Evolutionary conservation across 2,113 vertebrate genomes (phyloP).

Genomic region (Lepus timidus): DNA sequence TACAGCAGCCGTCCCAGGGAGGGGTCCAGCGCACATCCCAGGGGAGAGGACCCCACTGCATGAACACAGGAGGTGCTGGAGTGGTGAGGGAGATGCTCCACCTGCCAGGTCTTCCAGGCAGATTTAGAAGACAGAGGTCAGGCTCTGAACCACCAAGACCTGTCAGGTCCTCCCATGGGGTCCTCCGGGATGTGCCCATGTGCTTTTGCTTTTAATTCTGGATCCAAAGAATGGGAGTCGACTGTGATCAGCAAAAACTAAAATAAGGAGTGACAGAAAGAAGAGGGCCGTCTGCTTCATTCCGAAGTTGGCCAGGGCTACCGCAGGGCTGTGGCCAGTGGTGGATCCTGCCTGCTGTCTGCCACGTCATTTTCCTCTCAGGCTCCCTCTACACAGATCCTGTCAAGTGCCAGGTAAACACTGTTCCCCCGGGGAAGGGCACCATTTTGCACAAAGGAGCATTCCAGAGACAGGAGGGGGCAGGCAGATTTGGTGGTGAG

Average conservation of each 20-base stretch:
- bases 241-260: background rate
- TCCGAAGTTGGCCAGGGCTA: background rate
- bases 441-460: background rate
- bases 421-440: fast-evolving
- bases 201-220: background rate
- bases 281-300: background rate
- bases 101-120: background rate
- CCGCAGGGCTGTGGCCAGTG: fast-evolving
- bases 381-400: background rate
- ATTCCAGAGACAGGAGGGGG: background rate
- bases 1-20: background rate
- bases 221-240: background rate
- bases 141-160: background rate
- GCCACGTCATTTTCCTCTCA: fast-evolving
- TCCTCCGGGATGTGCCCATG: background rate
- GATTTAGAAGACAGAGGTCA: background rate
- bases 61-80: background rate
- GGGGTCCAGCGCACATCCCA: background rate
- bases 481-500: background rate
- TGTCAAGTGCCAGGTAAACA: background rate
- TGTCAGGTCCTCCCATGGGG: fast-evolving
- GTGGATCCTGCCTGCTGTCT: fast-evolving
- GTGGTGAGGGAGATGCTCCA: background rate
- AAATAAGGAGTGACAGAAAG: background rate
- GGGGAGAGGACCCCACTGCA: background rate